Conservation (phyloP, 2,797 vertebrate genomes). For the Lithobates pipiens region DNA sequence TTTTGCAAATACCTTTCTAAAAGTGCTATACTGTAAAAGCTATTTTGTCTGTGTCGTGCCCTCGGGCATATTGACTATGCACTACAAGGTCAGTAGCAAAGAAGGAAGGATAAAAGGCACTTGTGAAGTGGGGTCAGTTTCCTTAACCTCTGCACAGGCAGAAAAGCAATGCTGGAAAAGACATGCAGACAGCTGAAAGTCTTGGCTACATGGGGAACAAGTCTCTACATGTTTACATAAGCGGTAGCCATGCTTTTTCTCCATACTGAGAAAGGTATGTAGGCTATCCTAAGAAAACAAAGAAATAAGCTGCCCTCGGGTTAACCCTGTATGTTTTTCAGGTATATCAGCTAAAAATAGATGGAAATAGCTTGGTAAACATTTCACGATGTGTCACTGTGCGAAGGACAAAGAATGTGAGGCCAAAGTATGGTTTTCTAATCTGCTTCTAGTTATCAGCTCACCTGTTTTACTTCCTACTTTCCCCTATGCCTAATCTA, state of each 20-base stretch:
- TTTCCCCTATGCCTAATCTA: too few relatives aligned
- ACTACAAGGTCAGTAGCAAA: conserved; percentile 32
- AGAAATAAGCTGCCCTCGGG: neutral
- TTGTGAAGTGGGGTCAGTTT: conserved; percentile 32
- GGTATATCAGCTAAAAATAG: too few relatives aligned
- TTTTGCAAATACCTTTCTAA: too few relatives aligned
- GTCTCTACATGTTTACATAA: conserved; percentile 27
- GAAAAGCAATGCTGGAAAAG: neutral
- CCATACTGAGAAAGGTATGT: conserved; percentile 5
- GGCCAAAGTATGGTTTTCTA: too few relatives aligned
- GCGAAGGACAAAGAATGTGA: too few relatives aligned
- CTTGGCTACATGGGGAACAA: conserved; percentile 31
- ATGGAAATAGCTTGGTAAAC: too few relatives aligned
- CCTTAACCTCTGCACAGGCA: conserved; percentile 32
- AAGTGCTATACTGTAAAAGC: conserved; percentile 5
- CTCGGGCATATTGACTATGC: neutral
- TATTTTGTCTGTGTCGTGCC: neutral
- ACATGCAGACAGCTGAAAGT: conserved; percentile 9
- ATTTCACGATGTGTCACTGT: too few relatives aligned
- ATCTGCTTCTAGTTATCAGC: too few relatives aligned
- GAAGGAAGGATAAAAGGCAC: conserved; percentile 23
- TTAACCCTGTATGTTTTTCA: neutral
- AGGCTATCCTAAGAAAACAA: neutral
- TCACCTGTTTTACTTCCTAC: too few relatives aligned
- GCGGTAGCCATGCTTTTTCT: neutral